Base-by-base conservation (phyloP, 2,797 vertebrate genomes). In the Merluccius polli region DNA sequence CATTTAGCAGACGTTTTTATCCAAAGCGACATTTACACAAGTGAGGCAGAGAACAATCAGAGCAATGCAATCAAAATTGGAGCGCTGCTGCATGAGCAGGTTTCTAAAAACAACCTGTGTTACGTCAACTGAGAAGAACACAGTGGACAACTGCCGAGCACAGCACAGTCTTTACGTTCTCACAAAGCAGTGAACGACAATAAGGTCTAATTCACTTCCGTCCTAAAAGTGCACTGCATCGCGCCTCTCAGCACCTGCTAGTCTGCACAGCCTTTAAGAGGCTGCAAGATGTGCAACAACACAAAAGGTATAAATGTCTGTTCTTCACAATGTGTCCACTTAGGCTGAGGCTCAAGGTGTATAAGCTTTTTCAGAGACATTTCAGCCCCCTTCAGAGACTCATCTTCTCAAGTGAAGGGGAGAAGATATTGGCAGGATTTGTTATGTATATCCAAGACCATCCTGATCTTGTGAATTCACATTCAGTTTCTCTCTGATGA, bases 251-350 rank as follows among this genome's bases (percentile, higher is more conserved):
- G 21, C 52, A 24, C 52, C 52, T 63, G 52, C 52, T 63, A 21
- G 52, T 24, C 21, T 52, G 48, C 48, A 21, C 48, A 52, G 48
- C 18, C 16, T n/a, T 21, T 21, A 5, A 52, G 18, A 52, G 48
- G 48, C 48, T 52, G 48, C 48, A 52, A 44, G 48, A 52, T 8
- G 7, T 21, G 48, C 48, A 52, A 52, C 48, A 52, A 52, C 18
- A 13, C 38, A 41, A 1, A 52, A n/a, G 18, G 10, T n/a, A n/a
- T n/a, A 24, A 27, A 63, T 63, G 59, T 63, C n/a, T 63, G 9
- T 63, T 63, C 59, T 27, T 63, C 59, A 63, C 59, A 63, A 63
- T 27, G n/a, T 63, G 12, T 63, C 59, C 59, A 63, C n/a, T 63
- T 63, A 63, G 52, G 9, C 52, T 10, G 48, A n/a, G n/a, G n/a